phyloP scores from a whole-genome alignment of 1,140 invertebrate genomes.

The Anoplolepis gracilipes region DNA sequence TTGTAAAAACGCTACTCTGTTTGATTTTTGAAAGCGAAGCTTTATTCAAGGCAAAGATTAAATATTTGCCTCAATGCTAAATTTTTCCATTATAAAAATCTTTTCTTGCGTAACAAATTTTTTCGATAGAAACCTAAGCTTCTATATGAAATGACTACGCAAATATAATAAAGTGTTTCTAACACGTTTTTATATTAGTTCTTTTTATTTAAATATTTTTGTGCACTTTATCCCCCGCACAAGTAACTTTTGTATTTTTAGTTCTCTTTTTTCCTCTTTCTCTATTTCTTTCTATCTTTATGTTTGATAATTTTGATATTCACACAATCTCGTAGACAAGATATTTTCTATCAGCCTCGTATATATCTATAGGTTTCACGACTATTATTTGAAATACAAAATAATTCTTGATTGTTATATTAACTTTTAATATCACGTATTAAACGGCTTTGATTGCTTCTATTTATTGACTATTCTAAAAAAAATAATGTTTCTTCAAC shows the following conservation, averaged over 20 bases:
- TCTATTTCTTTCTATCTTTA: background rate
- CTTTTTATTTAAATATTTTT: slow-evolving; percentile 13
- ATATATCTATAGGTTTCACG: slow-evolving; percentile 44
- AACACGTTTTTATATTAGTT: background rate
- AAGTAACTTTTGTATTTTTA: background rate
- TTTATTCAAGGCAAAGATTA: slow-evolving; percentile 36
- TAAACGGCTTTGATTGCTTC: slow-evolving; percentile 5
- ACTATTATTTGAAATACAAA: slow-evolving; percentile 38
- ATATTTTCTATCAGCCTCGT: slow-evolving; percentile 24
- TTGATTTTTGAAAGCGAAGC: slow-evolving; percentile 32
- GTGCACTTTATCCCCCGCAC: background rate
- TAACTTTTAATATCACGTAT: slow-evolving; percentile 9
- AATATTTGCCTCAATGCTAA: slow-evolving; percentile 41
- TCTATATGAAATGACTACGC: slow-evolving; percentile 10
- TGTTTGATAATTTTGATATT: slow-evolving; percentile 29
- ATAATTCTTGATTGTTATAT: slow-evolving; percentile 3
- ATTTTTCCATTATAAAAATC: slow-evolving; percentile 29
- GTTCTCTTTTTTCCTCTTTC: background rate
- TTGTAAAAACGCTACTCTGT: slow-evolving; percentile 17
- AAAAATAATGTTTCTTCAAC: background rate
- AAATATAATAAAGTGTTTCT: background rate
- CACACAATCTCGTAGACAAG: slow-evolving; percentile 14
- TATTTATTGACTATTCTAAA: background rate
- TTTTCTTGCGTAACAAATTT: slow-evolving; percentile 2
- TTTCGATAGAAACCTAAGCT: background rate